phyloP scores from a whole-genome alignment of 2,888 invertebrate genomes.

The Andrena minutula region DNA sequence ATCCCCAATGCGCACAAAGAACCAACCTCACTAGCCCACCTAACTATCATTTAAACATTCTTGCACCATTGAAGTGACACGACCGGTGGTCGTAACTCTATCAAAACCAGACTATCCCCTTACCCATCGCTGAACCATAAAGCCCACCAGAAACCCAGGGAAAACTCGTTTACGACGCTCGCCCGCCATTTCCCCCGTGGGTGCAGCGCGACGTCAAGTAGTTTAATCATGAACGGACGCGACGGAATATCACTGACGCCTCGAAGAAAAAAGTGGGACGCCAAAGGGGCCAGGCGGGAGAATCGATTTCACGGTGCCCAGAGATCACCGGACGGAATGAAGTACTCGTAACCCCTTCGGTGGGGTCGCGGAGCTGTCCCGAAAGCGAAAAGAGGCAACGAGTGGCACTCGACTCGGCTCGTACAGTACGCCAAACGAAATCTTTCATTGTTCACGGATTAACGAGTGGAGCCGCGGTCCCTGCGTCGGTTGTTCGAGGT shows the following conservation, averaged over 20 bases:
- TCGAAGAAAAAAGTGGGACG: constrained; percentile 4
- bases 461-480: constrained; percentile 71
- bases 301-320: constrained; percentile 29
- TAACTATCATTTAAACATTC: too few relatives aligned
- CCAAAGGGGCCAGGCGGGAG: not conserved
- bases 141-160: not conserved
- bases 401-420: constrained; percentile 69
- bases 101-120: not conserved
- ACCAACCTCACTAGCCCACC: too few relatives aligned
- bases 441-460: constrained; percentile 80
- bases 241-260: not conserved
- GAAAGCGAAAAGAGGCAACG: constrained; percentile 60
- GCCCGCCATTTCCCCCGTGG: not conserved
- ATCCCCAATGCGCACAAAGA: too few relatives aligned
- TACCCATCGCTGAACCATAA: not conserved
- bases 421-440: constrained; percentile 62
- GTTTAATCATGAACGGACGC: constrained; percentile 6
- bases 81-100: not conserved
- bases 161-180: not conserved
- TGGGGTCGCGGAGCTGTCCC: constrained; percentile 41
- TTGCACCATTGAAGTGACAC: too few relatives aligned
- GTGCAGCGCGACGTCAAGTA: not conserved
- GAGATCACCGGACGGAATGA: constrained; percentile 13
- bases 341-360: constrained; percentile 35
- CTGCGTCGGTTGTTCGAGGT: constrained; percentile 46